Evolutionary conservation across 2,797 vertebrate species (phyloP), one percentile per base, ranked within the genome.

Genomic region (Thalassophryne amazonica): DNA sequence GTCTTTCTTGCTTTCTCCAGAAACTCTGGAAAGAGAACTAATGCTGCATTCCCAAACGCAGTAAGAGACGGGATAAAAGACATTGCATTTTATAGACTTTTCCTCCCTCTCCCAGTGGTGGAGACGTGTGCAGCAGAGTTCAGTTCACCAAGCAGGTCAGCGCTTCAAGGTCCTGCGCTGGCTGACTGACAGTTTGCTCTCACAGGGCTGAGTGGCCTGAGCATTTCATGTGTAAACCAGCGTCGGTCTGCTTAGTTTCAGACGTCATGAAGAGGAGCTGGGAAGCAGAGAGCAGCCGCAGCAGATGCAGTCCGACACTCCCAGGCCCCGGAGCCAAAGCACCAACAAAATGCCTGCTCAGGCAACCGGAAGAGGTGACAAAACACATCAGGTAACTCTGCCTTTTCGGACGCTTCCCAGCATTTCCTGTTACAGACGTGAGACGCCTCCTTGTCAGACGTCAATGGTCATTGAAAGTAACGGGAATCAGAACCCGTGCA

Each of bases 301-400:
- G 85, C 84, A 91, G 91, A 94, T 94, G 86, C 69, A 68, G 72
- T 81, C 74, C 83, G 92, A 92, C 89, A 85, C 86, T 73, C 56
- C 38, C 67, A 72, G 59, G 85, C 91, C 93, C 82, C 56, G 74
- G 61, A 92, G 92, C 90, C 35, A 88, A 68, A 49, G 60, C 78
- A 67, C 28, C 61, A 61, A 77, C 41, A 68, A 67, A 49, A 78
- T 81, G 84, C 76, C 82, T 87, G 91, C 79, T 80, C 89, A 88
- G 76, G 89, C 87, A 90, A 84, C 86, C 63, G 88, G 86, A 94
- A 94, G 89, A 91, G 77, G 89, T 89, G 86, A 89, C 86, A 86
- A 33, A 85, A 88, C 86, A 86, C 80, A 93, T 91, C 92, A 92
- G 88, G 89, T 93, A 90, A 87, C 76, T 68, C 70, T 72, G 73